Evolutionary conservation across 2,113 vertebrate species (phyloP).

Genomic region (Pangasianodon hypophthalmus): DNA sequence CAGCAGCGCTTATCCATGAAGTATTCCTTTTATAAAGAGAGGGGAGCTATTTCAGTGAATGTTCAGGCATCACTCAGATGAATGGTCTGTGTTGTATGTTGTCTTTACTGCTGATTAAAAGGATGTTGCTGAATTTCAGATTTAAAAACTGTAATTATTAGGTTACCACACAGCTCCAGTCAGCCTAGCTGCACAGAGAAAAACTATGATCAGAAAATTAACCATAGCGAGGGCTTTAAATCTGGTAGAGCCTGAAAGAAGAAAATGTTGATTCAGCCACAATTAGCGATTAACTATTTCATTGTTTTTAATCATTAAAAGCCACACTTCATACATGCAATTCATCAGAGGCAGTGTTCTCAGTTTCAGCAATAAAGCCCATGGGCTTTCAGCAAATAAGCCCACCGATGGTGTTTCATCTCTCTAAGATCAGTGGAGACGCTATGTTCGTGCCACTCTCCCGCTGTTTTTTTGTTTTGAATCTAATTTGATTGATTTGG

Average conservation of each 20-base stretch:
- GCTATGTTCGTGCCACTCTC: background rate
- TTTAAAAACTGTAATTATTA: slow-evolving; percentile 24
- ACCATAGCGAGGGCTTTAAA: background rate
- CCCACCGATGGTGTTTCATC: slow-evolving; percentile 13
- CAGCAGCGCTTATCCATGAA: slow-evolving; percentile 11
- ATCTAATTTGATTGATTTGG: slow-evolving; percentile 15
- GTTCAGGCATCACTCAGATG: slow-evolving; percentile 4
- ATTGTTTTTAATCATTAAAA: slow-evolving; percentile 18
- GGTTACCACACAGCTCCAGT: slow-evolving; percentile 26
- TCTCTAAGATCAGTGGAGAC: slow-evolving; percentile 8
- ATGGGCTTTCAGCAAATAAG: background rate
- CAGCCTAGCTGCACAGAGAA: background rate
- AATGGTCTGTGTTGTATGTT: background rate
- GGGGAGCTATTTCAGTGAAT: background rate
- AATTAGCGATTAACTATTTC: background rate
- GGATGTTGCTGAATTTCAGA: background rate
- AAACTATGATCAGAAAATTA: background rate
- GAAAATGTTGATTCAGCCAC: slow-evolving; percentile 1
- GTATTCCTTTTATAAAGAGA: background rate
- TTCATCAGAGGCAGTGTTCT: background rate
- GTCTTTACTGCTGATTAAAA: slow-evolving; percentile 2
- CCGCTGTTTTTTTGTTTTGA: slow-evolving; percentile 10
- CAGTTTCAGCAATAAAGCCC: background rate
- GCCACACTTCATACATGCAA: background rate
- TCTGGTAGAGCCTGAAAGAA: slow-evolving; percentile 2